A percentile compares a stretch with the other conserved stretches of the same genome.
These are phyloP conservation scores for Heterodera schachtii DNA, from an alignment of 1,140 invertebrate genomes.

Conservation along the genomic window DNA sequence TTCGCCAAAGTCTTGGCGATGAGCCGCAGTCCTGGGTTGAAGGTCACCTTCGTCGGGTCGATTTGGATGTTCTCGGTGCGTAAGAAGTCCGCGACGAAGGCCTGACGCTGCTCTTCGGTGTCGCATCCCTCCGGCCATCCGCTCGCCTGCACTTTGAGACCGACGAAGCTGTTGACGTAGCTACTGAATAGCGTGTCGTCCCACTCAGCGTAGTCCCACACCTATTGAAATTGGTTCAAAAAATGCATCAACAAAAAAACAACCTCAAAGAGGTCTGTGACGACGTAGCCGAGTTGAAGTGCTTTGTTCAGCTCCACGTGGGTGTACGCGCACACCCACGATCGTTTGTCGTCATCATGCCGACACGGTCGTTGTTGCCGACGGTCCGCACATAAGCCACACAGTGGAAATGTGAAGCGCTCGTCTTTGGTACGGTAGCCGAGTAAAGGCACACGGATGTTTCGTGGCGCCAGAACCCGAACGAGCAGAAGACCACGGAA, in stretches of 20 bases:
- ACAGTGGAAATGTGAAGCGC: background rate
- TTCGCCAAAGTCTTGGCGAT: slow-evolving; percentile 8
- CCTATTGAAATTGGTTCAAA: background rate
- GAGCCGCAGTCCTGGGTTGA: background rate
- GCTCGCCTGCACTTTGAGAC: background rate
- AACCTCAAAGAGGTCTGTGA: background rate
- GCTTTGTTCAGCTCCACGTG: slow-evolving; percentile 28
- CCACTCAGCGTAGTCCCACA: slow-evolving; percentile 14
- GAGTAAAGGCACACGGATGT: background rate
- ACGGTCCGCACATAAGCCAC: background rate
- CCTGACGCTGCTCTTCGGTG: background rate
- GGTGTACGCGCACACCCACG: slow-evolving; percentile 15
- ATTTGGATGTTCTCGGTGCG: background rate
- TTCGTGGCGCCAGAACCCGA: background rate
- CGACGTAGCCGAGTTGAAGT: background rate
- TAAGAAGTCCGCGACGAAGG: background rate
- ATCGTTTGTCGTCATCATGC: background rate
- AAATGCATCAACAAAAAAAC: too few relatives aligned
- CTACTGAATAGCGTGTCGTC: background rate
- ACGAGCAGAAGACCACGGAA: background rate
- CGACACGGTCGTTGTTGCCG: background rate
- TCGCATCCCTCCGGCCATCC: slow-evolving; percentile 6
- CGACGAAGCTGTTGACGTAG: background rate
- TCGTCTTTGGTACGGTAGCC: slow-evolving; percentile 4
- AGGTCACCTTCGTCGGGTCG: background rate